A percentile compares a stretch with the other conserved stretches of the same genome.
Conservation (phyloP, 2,888 invertebrate species). For the Pterostichus madidus region DNA sequence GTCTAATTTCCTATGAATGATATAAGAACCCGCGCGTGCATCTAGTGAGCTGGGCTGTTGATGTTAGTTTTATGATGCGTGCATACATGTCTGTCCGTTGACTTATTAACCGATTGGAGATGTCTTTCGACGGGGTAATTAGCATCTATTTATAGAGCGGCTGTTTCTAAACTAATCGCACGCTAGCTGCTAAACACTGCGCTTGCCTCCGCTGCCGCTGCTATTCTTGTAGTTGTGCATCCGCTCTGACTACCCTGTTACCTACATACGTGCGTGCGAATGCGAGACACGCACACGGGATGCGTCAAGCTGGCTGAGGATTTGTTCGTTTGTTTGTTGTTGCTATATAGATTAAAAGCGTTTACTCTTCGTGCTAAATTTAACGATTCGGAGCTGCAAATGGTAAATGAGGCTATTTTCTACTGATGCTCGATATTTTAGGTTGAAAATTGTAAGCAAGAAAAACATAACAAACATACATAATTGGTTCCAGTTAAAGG, state of each 20-base stretch:
- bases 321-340: slow-evolving; percentile 15
- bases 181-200: slow-evolving; percentile 18
- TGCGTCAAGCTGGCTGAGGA: slow-evolving; percentile 16
- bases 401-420: too few relatives aligned
- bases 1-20: too few relatives aligned
- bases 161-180: slow-evolving; percentile 37
- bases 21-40: too few relatives aligned
- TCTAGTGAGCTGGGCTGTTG: too few relatives aligned
- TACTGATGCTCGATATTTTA: too few relatives aligned
- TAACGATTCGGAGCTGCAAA: neutral
- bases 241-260: slow-evolving; percentile 22
- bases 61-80: neutral
- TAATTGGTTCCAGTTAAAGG: too few relatives aligned
- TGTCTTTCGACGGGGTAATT: slow-evolving; percentile 43
- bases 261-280: slow-evolving; percentile 19
- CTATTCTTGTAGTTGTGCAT: slow-evolving; percentile 32
- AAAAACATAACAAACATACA: too few relatives aligned
- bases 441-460: too few relatives aligned
- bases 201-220: neutral
- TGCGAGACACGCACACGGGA: slow-evolving; percentile 20
- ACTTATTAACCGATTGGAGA: slow-evolving; percentile 33
- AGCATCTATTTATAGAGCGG: slow-evolving; percentile 25
- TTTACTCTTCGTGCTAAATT: neutral
- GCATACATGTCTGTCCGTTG: slow-evolving; percentile 17
- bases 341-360: slow-evolving; percentile 14